A percentile compares a stretch with the other conserved stretches of the same genome.
phyloP scores from a whole-genome alignment of 2,797 vertebrate species.

The Anguilla marmorata region DNA sequence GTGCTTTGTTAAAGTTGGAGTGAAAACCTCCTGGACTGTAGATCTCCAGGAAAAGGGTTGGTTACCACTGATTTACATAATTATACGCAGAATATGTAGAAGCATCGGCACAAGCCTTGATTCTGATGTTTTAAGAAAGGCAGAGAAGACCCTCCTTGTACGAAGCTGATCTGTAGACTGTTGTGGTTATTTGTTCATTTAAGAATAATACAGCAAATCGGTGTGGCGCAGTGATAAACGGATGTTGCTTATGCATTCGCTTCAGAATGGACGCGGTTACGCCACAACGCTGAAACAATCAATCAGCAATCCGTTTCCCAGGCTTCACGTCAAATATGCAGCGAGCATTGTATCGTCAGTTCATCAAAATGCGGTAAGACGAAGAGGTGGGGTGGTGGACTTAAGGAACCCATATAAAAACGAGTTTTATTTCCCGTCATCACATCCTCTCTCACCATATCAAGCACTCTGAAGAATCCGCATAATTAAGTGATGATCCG shows the following conservation, averaged over 20 bases:
- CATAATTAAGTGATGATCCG: constrained; percentile 18
- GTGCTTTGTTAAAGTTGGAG: too few relatives aligned
- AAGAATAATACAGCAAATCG: constrained; percentile 62
- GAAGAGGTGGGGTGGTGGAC: neutral
- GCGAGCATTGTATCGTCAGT: neutral
- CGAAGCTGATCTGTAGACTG: constrained; percentile 55
- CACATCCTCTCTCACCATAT: neutral
- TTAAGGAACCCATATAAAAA: neutral
- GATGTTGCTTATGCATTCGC: constrained; percentile 35
- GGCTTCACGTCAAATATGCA: neutral
- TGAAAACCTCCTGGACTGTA: too few relatives aligned
- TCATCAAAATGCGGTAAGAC: neutral
- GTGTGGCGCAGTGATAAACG: constrained; percentile 39
- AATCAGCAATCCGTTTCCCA: neutral
- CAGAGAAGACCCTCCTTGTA: constrained; percentile 68
- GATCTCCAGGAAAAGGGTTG: too few relatives aligned
- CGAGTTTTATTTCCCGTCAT: neutral
- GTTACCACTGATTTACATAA: constrained; percentile 60
- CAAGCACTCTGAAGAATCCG: neutral
- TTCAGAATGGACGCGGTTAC: constrained; percentile 54
- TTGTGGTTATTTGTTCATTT: constrained; percentile 65
- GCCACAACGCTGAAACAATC: constrained; percentile 37
- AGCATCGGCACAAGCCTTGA: constrained; percentile 66
- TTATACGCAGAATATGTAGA: constrained; percentile 74
- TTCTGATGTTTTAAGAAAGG: constrained; percentile 72